phyloP scores from a whole-genome alignment of 2,888 invertebrate species.

The Phytoseiulus persimilis region DNA sequence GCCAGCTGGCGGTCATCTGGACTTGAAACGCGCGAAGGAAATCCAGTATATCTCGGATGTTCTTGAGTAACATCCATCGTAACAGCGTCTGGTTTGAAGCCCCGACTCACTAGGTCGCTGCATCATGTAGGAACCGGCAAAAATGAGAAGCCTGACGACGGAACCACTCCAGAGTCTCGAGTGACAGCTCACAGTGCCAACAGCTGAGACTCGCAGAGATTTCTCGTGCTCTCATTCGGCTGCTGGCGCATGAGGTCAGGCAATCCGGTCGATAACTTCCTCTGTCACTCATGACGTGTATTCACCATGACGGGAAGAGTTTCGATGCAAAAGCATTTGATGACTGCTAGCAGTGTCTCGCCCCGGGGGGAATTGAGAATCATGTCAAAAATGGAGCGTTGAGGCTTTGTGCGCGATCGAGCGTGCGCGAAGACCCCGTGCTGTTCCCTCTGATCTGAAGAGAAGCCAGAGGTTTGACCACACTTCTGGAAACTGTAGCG shows the following conservation, averaged over 20 bases:
- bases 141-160: neutral
- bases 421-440: neutral
- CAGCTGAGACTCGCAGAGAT: neutral
- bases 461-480: too few relatives aligned
- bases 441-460: too few relatives aligned
- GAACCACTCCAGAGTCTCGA: neutral
- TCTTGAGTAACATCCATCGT: neutral
- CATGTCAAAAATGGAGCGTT: neutral
- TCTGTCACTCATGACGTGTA: neutral
- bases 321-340: neutral
- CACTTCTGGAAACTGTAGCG: too few relatives aligned
- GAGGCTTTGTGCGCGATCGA: neutral
- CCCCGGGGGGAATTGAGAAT: neutral
- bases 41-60: neutral
- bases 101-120: too few relatives aligned
- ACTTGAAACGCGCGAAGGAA: constrained; percentile 20
- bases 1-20: constrained; percentile 38
- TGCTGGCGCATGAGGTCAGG: neutral
- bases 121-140: neutral
- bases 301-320: neutral
- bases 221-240: neutral
- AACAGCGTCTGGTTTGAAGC: neutral
- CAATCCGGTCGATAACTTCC: neutral
- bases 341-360: neutral
- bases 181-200: neutral